Evolutionary conservation across 2,113 vertebrate genomes (phyloP).

Genomic region (Scopus umbretta): DNA sequence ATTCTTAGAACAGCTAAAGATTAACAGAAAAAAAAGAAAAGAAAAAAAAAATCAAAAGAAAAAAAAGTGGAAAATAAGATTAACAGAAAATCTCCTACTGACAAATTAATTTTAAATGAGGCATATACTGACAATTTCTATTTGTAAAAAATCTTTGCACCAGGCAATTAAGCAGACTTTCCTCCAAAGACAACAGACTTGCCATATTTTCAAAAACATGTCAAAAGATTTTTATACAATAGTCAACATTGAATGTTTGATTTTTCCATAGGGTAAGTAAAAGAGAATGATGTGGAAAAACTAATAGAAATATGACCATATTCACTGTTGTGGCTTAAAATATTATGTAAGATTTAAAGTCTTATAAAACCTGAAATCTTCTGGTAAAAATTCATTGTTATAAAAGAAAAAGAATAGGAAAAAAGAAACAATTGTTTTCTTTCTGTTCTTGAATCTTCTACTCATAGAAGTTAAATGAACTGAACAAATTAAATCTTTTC

Average conservation of each 20-base stretch:
- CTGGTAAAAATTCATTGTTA: not conserved
- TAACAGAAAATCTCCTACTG: not conserved
- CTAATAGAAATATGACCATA: not conserved
- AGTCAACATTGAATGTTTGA: not conserved
- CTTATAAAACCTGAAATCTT: constrained; percentile 3
- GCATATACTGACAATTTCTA: not conserved
- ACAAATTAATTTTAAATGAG: not conserved
- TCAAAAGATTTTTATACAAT: not conserved
- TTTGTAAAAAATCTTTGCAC: not conserved
- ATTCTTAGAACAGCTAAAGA: not conserved
- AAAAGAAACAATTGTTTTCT: not conserved
- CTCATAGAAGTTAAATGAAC: not conserved
- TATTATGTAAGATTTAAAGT: not conserved
- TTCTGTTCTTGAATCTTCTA: not conserved
- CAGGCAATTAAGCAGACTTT: not conserved
- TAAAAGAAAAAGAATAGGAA: not conserved
- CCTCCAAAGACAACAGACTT: not conserved
- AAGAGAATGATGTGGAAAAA: not conserved
- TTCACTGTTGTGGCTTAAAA: constrained; percentile 30
- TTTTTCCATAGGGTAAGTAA: constrained; percentile 19
- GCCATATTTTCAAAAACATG: not conserved
- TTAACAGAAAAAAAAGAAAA: not conserved
- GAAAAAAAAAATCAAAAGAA: not conserved
- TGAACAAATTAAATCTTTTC: not conserved
- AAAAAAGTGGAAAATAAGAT: not conserved